These are phyloP conservation scores for Varanus komodoensis DNA, from an alignment of 2,113 vertebrate species.

Conservation along the genomic window DNA sequence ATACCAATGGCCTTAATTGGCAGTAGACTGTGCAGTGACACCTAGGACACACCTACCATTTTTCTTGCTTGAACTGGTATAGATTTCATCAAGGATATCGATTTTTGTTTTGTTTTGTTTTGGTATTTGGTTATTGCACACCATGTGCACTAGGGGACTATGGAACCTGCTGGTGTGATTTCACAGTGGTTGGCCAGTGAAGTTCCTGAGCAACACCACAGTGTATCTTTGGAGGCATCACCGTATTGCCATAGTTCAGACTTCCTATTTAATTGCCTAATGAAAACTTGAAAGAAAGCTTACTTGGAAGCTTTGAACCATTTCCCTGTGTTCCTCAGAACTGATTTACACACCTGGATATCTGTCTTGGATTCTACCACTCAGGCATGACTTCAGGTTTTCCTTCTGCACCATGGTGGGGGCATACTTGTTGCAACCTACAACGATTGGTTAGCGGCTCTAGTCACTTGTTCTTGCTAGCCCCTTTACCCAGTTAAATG, in stretches of 20 bases:
- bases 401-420: slow-evolving; percentile 74
- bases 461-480: slow-evolving; percentile 75
- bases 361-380: slow-evolving; percentile 79
- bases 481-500: slow-evolving; percentile 74
- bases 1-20: slow-evolving; percentile 84
- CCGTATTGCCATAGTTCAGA: slow-evolving; percentile 81
- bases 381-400: slow-evolving; percentile 80
- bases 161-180: slow-evolving; percentile 81
- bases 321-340: slow-evolving; percentile 78
- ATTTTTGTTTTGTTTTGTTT: slow-evolving; percentile 72
- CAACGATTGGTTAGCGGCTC: slow-evolving; percentile 71
- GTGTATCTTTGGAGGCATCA: slow-evolving; percentile 82
- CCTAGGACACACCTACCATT: slow-evolving; percentile 73
- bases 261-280: slow-evolving; percentile 79
- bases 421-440: slow-evolving; percentile 74
- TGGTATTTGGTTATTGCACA: slow-evolving; percentile 81
- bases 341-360: slow-evolving; percentile 77
- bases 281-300: slow-evolving; percentile 78
- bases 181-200: slow-evolving; percentile 80
- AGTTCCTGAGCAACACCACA: slow-evolving; percentile 77
- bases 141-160: slow-evolving; percentile 84
- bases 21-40: slow-evolving; percentile 81
- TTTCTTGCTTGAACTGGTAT: slow-evolving; percentile 80
- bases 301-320: slow-evolving; percentile 79
- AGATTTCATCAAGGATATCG: slow-evolving; percentile 76